Conservation (phyloP, 2,888 invertebrate genomes). For the Augochlorella aurata region DNA sequence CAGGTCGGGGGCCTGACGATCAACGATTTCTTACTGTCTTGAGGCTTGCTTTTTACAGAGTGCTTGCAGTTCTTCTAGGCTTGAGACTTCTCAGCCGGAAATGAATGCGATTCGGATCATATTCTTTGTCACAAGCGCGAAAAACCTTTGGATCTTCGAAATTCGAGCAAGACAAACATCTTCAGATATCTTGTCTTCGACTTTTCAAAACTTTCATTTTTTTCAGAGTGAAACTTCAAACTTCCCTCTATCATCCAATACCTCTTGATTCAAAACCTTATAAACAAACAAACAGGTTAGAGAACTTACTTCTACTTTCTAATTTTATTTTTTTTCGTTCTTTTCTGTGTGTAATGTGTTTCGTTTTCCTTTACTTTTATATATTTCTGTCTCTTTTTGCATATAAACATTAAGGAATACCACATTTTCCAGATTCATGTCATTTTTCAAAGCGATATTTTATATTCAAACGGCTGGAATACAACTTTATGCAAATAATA, state of each 20-base stretch:
- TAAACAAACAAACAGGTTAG: constrained; percentile 88
- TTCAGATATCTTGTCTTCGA: constrained; percentile 80
- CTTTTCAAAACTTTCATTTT: constrained; percentile 79
- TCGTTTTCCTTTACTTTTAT: constrained; percentile 52
- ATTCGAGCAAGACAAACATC: constrained; percentile 80
- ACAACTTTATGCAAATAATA: constrained; percentile 65
- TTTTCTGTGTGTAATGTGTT: constrained; percentile 49
- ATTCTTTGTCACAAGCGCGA: constrained; percentile 82
- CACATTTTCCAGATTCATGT: constrained; percentile 65
- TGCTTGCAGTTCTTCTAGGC: constrained; percentile 74
- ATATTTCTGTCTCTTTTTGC: constrained; percentile 56
- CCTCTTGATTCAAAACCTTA: constrained; percentile 93
- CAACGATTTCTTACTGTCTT: constrained; percentile 72
- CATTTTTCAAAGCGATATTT: constrained; percentile 58
- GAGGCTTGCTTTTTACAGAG: constrained; percentile 66
- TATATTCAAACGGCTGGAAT: constrained; percentile 73
- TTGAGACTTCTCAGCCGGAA: constrained; percentile 79
- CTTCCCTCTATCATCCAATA: constrained; percentile 88
- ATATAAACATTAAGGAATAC: constrained; percentile 72
- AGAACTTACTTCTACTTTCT: constrained; percentile 77
- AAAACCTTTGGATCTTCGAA: constrained; percentile 79
- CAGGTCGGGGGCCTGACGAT: constrained; percentile 74
- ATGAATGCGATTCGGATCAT: constrained; percentile 81
- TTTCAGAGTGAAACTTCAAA: constrained; percentile 81
- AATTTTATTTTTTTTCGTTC: constrained; percentile 66